These are phyloP conservation scores for Rallus crepitans DNA, from an alignment of 2,797 vertebrate genomes.

Conservation along the genomic window DNA sequence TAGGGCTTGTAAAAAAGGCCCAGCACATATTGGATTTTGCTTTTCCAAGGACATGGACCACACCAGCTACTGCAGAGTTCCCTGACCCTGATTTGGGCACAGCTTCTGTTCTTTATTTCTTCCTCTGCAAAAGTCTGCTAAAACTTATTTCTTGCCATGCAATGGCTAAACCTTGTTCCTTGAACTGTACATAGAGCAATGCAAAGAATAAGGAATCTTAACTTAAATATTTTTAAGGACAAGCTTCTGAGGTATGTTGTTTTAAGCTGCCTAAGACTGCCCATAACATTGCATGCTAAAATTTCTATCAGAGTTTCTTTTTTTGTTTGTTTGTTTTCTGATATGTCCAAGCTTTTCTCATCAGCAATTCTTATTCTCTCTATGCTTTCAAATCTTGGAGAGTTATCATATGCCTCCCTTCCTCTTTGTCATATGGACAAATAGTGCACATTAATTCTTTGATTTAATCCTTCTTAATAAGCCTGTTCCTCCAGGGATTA, in stretches of 20 bases:
- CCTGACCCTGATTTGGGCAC: background rate
- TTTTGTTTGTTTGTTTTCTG: background rate
- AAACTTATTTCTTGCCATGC: background rate
- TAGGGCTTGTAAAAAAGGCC: background rate
- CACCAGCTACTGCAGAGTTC: background rate
- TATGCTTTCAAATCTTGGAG: constrained; percentile 17
- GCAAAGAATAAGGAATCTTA: background rate
- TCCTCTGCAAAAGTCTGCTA: background rate
- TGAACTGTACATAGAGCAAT: background rate
- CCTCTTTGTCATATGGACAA: constrained; percentile 55
- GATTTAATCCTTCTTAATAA: constrained; percentile 75
- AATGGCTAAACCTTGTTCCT: background rate
- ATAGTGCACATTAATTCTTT: constrained; percentile 62
- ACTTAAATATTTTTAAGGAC: background rate
- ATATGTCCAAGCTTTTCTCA: background rate
- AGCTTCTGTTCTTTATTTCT: background rate
- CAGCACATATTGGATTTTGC: background rate
- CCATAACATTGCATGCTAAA: background rate
- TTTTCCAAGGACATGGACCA: background rate
- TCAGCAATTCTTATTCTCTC: constrained; percentile 6
- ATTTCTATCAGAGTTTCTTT: background rate
- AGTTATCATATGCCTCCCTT: constrained; percentile 49
- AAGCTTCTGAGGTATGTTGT: background rate
- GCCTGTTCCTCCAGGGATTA: constrained; percentile 69
- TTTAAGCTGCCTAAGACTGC: background rate